Evolutionary conservation across 2,797 vertebrate species (phyloP), one percentile per base, ranked within the genome.

Genomic region (Hafferia zeledoni): DNA sequence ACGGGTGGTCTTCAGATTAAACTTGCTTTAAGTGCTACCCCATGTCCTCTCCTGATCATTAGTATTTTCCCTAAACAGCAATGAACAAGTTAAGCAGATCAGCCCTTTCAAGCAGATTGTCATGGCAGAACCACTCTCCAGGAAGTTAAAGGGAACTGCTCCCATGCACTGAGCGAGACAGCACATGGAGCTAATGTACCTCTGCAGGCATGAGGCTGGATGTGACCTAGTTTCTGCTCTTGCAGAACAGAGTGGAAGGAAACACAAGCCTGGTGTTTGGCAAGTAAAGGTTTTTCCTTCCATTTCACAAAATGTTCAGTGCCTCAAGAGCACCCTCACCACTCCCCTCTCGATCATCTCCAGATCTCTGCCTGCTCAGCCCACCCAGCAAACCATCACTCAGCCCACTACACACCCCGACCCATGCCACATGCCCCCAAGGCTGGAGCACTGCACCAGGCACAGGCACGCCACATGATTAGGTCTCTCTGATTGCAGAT

Each of bases 111-210:
- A 76, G 74, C 2, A 70, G 59, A 55, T 74, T 93, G 77, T 60
- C 7, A 3, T 22, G 67, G 77, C 52, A 90, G 85, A 95, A 84
- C 37, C 57, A 67, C 95, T 96, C 83, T 96, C 86, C 88, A 94
- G 75, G 93, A 95, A 96, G 77, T 94, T 94, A 91, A 92, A 95
- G 81, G 75, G 75, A 95, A 91, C 82, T 57, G 77, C 50, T 94
- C 64, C 63, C 74, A 56, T 79, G 64, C 53, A 77, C 67, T 71
- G 57, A 92, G 50, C 0, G 0, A 90, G 43, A 89, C 80, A 94
- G 72, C 88, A 84, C 88, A 87, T 11, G 31, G 71, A 85, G 50
- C 69, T 85, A 65, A 91, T 27, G 30, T 44, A 71, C 39, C 70
- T 89, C 90, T 83, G 88, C 80, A 89, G 65, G 64, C 75, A 57